Conservation (phyloP, 2,888 invertebrate genomes). For the Epinotia brunnichana region DNA sequence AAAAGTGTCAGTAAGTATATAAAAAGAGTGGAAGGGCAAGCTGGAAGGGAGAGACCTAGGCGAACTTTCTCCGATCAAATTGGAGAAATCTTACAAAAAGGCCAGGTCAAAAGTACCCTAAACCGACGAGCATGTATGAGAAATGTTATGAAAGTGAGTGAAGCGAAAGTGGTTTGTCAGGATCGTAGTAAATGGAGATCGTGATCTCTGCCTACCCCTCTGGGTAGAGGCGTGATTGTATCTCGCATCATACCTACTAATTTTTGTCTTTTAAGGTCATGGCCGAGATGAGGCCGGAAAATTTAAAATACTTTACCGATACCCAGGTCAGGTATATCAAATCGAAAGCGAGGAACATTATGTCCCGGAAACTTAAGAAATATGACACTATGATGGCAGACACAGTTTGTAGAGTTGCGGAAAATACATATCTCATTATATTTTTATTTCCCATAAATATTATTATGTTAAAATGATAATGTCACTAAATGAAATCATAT, state of each 20-base stretch:
- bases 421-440: conserved; percentile 10
- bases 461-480: background rate
- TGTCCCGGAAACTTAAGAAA: conserved; percentile 61
- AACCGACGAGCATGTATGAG: too few relatives aligned
- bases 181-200: too few relatives aligned
- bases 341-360: conserved; percentile 65
- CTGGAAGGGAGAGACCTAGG: too few relatives aligned
- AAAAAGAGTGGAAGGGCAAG: too few relatives aligned
- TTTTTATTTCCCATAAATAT: conserved; percentile 4
- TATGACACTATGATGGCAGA: conserved; percentile 52
- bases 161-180: too few relatives aligned
- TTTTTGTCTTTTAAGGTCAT: conserved; percentile 61
- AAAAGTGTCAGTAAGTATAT: too few relatives aligned
- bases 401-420: conserved; percentile 36
- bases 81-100: too few relatives aligned
- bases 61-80: too few relatives aligned
- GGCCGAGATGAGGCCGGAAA: conserved; percentile 62
- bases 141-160: too few relatives aligned
- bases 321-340: conserved; percentile 62
- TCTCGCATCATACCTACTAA: background rate
- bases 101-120: too few relatives aligned
- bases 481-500: background rate
- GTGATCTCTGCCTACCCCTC: too few relatives aligned
- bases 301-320: conserved; percentile 62
- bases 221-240: too few relatives aligned